Base-by-base conservation (phyloP, 2,113 vertebrate genomes). In the Spheniscus mendiculus region DNA sequence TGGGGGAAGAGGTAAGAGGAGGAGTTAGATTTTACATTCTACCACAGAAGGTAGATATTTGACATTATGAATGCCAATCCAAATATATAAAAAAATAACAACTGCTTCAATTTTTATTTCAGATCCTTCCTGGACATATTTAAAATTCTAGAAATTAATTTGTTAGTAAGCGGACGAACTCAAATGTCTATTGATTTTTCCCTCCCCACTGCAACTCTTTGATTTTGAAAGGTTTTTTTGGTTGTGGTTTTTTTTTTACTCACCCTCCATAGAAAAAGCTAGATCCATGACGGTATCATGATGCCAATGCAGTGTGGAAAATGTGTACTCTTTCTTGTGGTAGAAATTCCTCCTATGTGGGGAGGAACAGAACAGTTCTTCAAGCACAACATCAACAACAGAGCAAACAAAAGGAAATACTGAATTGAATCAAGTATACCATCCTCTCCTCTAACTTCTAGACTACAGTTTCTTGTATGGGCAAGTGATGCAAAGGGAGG, bases 231-330 rank as follows among this genome's bases (percentile, higher is more conserved):
- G 10, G 6, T 21, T 32, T 38, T 44, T 44, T 55, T 14, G 38
- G 5, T 20, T 26, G 38, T 27, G 7, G 36, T 15, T 45, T 38
- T 15, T 52, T 15, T 38, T n/a, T 8, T n/a, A 97, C 97, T 97
- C 96, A 99, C 99, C 99, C 91, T 99, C 98, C 21, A 99, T 38
- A 61, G 99, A 99, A 97, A 99, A 99, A 95, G 98, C 97, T 80
- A 99, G 93, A 47, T 99, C 97, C 98, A 97, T 98, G 56, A 99
- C 99, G 11, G 96, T 65, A 59, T 97, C 98, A 61, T 99, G 99
- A 93, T 99, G 99, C 99, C 99, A 99, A 94, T 99, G 99, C 49
- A 99, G 88, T 3, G 98, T 98, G 11, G 99, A 98, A n/a, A 98
- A 99, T 0, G 99, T 99, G 93, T 99, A 99, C 38, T 99, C 98